Base-by-base conservation (phyloP, 2,797 vertebrate species). In the Schizopygopsis pylzovi region DNA sequence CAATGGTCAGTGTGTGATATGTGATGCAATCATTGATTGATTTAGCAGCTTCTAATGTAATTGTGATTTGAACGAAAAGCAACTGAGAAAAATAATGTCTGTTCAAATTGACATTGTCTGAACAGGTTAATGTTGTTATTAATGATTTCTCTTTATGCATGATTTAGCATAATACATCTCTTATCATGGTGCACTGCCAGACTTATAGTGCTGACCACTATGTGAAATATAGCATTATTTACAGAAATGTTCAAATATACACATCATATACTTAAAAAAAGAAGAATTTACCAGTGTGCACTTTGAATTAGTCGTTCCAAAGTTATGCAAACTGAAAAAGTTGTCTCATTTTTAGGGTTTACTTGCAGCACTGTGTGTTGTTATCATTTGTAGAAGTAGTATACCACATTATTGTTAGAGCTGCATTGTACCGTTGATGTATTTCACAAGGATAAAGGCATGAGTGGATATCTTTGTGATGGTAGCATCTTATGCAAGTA, bases 401-500 rank as follows among this genome's bases (percentile, higher is more conserved):
- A 73, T 71, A 56, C 2, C 25, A 20, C 33, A 65, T 73, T 63
- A 63, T n/a, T 63, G 43, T 39, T 11, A 65, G 33, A 71, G 52
- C 39, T 56, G 47, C 59, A 37, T 61, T 63, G 54, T 54, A 28
- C 12, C 43, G 33, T 2, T 63, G 16, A 39, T 71, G 65, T 47
- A 49, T 76, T 45, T 41, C 68, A 52, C 18, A 77, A 52, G 59
- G 7, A 84, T 25, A 59, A 70, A 84, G 70, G 49, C n/a, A 28
- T 16, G 41, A 54, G 33, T 59, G 12, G 15, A 67, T 9, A 67
- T 1, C n/a, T 11, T 25, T n/a, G 59, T 67, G 54, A 81, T 49
- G 47, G 9, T 49, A 61, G 45, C 8, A 47, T 45, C 45, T 80
- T 25, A 37, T 33, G 39, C 52, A 47, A 71, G 28, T n/a, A 79